Conservation (phyloP, 2,797 vertebrate species). For the Erethizon dorsatum region DNA sequence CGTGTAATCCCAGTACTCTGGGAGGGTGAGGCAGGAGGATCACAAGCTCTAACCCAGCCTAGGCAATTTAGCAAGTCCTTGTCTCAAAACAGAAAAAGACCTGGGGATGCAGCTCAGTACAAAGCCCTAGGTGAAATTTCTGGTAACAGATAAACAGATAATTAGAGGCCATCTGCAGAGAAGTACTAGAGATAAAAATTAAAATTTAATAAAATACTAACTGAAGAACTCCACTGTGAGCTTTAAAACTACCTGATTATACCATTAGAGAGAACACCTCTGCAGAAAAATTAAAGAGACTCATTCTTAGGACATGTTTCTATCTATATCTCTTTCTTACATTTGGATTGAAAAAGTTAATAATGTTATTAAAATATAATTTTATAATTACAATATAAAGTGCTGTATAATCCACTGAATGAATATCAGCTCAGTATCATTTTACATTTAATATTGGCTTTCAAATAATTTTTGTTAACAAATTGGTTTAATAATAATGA, state of each 20-base stretch:
- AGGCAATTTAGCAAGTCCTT: not conserved
- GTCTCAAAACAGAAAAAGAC: not conserved
- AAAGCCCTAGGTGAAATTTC: not conserved
- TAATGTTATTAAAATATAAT: not conserved
- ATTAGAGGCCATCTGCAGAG: not conserved
- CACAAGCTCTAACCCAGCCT: not conserved
- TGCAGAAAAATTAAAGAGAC: not conserved
- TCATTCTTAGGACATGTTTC: not conserved
- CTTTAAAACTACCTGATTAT: constrained; percentile 24
- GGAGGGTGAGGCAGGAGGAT: not conserved
- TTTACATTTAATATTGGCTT: not conserved
- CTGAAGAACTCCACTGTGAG: not conserved
- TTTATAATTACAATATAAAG: not conserved
- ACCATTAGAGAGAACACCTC: not conserved
- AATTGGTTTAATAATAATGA: not conserved
- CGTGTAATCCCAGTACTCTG: not conserved
- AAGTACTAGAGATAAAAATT: not conserved
- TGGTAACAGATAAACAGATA: not conserved
- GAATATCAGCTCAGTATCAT: not conserved
- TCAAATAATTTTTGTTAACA: not conserved
- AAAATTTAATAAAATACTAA: not conserved
- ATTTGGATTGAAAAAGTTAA: not conserved
- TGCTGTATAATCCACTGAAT: not conserved
- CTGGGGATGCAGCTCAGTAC: not conserved
- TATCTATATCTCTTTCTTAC: not conserved